Base-by-base conservation (phyloP, 1,140 invertebrate genomes). In the Acromyrmex echinatior region DNA sequence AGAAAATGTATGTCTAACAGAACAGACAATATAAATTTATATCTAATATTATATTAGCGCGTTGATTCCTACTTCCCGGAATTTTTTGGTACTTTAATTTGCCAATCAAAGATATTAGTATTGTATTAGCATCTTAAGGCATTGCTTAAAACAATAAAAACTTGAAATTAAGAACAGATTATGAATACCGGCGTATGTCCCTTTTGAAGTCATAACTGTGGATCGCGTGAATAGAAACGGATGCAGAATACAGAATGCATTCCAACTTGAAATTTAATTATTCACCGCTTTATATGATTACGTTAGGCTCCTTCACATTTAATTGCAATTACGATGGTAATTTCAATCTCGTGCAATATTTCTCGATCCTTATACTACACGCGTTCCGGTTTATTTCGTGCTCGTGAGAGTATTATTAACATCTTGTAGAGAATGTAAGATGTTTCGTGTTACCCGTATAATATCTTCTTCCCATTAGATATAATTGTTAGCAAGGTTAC, bases 281-380 rank as follows among this genome's bases (percentile, higher is more conserved):
- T 51, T 49, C 66, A n/a, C 25, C 60, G 31, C 49, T 51, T 51
- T 51, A 51, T 70, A 12, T 39, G 25, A 79, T 56, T 56, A 10
- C 9, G 51, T 21, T 16, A 9, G 21, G 18, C 39, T 73, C 18
- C 18, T 31, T 14, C n/a, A 14, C 3, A 31, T n/a, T 76, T 74
- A 84, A 84, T 82, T 74, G 39, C 35, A 49, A 16, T 60, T 10
- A 18, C 53, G 18, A 73, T 45, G 21, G 39, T 74, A 62, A 84
- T 76, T 84, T 21, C 39, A 76, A 14, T 16, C 18, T 58, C 18
- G 53, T 80, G 7, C 12, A 49, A 70, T 77, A 62, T 14, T 53
- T 14, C 1, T 31, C 60, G 45, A 31, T 31, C 18, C 10, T 39
- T 16, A 12, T 45, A 45, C n/a, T 25, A 21, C 4, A 18, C 25